phyloP scores from a whole-genome alignment of 2,113 vertebrate genomes.

The Lagopus muta region DNA sequence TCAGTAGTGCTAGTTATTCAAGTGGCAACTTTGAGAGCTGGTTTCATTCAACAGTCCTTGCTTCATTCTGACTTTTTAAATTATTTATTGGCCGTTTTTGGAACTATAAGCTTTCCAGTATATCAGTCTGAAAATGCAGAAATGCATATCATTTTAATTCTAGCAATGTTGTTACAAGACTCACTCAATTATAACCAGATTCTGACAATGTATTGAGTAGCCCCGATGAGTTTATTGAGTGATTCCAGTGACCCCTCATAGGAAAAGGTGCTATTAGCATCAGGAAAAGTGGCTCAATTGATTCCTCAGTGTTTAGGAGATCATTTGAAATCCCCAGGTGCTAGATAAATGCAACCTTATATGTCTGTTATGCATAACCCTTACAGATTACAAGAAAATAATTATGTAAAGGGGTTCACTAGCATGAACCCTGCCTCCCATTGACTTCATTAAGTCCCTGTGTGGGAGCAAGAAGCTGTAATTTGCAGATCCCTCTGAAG shows the following conservation, averaged over 20 bases:
- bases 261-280: conserved; percentile 31
- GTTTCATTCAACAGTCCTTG: background rate
- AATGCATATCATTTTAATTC: background rate
- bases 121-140: background rate
- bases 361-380: conserved; percentile 1
- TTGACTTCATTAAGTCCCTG: background rate
- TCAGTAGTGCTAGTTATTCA: background rate
- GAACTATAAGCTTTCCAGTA: background rate
- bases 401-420: conserved; percentile 21
- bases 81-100: background rate
- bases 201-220: background rate
- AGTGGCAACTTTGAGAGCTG: background rate
- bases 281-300: conserved; percentile 23
- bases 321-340: conserved; percentile 38
- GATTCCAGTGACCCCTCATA: conserved; percentile 17
- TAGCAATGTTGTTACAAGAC: background rate
- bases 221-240: conserved; percentile 25
- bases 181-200: conserved; percentile 9
- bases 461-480: conserved; percentile 26
- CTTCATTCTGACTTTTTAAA: background rate
- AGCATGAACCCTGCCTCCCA: background rate
- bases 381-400: conserved; percentile 12
- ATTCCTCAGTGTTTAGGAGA: conserved; percentile 32
- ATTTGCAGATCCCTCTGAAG: conserved; percentile 61
- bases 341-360: conserved; percentile 4